phyloP scores from a whole-genome alignment of 1,140 invertebrate species.

The Paraescarpia echinospica region DNA sequence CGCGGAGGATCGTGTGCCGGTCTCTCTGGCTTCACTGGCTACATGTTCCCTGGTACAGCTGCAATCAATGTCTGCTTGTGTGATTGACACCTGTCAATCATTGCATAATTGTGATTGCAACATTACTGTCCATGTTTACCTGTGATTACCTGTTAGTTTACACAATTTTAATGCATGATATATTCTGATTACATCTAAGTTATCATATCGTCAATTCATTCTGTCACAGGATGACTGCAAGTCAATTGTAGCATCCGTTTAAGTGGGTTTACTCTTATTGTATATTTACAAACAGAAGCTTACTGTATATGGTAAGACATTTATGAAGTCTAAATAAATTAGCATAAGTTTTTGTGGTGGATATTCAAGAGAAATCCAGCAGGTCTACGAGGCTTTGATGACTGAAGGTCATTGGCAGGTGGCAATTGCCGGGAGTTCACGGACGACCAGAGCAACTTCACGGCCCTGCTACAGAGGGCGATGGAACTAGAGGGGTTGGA shows the following conservation, averaged over 20 bases:
- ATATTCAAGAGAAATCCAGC: not conserved
- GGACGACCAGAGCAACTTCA: slow-evolving; percentile 64
- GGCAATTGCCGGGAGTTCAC: slow-evolving; percentile 59
- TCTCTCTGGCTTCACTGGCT: slow-evolving; percentile 63
- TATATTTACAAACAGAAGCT: too few species aligned
- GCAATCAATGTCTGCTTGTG: not conserved
- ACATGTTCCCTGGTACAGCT: slow-evolving; percentile 64
- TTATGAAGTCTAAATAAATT: not conserved
- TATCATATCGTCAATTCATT: too few species aligned
- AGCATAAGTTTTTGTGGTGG: not conserved
- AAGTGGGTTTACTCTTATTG: too few species aligned
- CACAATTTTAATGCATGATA: not conserved
- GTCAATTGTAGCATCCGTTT: too few species aligned
- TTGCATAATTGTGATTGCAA: slow-evolving; percentile 63
- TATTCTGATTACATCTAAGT: slow-evolving; percentile 11
- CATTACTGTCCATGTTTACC: not conserved
- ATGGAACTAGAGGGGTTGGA: slow-evolving; percentile 93
- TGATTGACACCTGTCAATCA: too few species aligned
- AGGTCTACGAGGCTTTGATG: not conserved
- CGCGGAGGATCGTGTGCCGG: slow-evolving; percentile 62
- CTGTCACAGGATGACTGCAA: too few species aligned
- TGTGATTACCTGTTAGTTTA: not conserved
- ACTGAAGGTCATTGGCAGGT: slow-evolving; percentile 31
- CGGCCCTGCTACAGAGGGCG: slow-evolving; percentile 66
- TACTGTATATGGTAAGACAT: too few species aligned